Conservation (phyloP, 1,140 invertebrate species). For the Homalodisca vitripennis region DNA sequence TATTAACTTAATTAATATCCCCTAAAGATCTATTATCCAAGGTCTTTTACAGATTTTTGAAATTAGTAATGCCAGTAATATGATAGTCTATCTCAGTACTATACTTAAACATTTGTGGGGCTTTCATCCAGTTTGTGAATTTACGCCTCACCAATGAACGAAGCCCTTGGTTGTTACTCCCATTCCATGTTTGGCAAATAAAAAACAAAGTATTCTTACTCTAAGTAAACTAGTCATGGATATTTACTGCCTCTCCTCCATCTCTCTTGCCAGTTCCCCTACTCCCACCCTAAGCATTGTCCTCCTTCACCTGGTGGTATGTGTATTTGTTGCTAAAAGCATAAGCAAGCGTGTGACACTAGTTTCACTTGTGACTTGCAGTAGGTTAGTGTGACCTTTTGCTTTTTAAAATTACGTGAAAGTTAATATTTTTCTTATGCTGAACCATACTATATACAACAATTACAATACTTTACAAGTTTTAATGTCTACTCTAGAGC, state of each 20-base stretch:
- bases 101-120: conserved; percentile 1
- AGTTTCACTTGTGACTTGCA: not conserved
- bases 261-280: not conserved
- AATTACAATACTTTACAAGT: too few relatives aligned
- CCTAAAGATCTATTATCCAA: not conserved
- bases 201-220: conserved; percentile 12
- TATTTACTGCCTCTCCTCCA: not conserved
- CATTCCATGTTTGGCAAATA: conserved; percentile 9
- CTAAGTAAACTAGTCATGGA: conserved; percentile 17
- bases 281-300: not conserved
- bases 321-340: not conserved
- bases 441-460: too few relatives aligned
- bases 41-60: conserved; percentile 8
- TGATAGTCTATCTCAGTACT: conserved; percentile 7
- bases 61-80: conserved; percentile 8
- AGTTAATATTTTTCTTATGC: too few relatives aligned
- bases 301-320: not conserved
- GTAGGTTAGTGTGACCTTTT: too few relatives aligned
- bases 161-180: conserved; percentile 1
- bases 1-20: conserved; percentile 13
- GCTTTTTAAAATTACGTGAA: too few relatives aligned
- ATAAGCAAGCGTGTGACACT: not conserved
- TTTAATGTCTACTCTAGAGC: too few relatives aligned
- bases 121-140: conserved; percentile 23
- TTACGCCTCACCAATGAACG: conserved; percentile 14